phyloP scores from a whole-genome alignment of 2,797 vertebrate genomes.

The Epinephelus coioides region DNA sequence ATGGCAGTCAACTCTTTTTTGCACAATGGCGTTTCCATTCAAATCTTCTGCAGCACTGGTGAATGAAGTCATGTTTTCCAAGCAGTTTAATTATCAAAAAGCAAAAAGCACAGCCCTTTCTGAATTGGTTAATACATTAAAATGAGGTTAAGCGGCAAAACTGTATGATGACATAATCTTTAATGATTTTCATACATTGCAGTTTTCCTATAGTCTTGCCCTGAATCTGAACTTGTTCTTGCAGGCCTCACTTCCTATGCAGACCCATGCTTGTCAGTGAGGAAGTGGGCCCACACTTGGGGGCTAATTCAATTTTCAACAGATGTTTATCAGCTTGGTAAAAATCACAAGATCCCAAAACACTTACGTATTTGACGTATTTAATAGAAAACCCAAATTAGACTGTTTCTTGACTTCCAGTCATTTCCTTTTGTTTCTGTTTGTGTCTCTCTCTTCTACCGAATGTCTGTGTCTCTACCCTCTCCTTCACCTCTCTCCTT shows the following conservation, averaged over 20 bases:
- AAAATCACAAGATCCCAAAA: conserved; percentile 60
- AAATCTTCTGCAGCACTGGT: conserved; percentile 49
- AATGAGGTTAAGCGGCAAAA: conserved; percentile 32
- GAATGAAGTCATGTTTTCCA: conserved; percentile 77
- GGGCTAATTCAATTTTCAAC: conserved; percentile 66
- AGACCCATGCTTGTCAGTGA: conserved; percentile 44
- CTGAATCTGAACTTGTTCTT: conserved; percentile 29
- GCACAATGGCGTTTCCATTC: conserved; percentile 66
- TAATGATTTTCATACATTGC: conserved; percentile 19
- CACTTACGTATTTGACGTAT: neutral
- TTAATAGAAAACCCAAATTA: conserved; percentile 21
- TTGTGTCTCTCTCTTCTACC: neutral
- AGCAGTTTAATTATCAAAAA: conserved; percentile 53
- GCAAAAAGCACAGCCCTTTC: conserved; percentile 58
- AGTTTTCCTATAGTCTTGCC: conserved; percentile 29
- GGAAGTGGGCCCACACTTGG: conserved; percentile 51
- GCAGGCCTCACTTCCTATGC: conserved; percentile 11
- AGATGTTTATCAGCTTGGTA: conserved; percentile 58
- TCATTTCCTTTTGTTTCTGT: conserved; percentile 28
- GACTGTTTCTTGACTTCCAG: conserved; percentile 26
- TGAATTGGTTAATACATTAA: conserved; percentile 48
- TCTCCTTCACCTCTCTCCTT: conserved; percentile 35
- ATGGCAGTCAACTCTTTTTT: conserved; percentile 57
- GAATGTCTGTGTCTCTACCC: conserved; percentile 12
- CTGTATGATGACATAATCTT: conserved; percentile 43